Conservation (phyloP, 2,888 invertebrate genomes). For the Brachyopa scutellaris region DNA sequence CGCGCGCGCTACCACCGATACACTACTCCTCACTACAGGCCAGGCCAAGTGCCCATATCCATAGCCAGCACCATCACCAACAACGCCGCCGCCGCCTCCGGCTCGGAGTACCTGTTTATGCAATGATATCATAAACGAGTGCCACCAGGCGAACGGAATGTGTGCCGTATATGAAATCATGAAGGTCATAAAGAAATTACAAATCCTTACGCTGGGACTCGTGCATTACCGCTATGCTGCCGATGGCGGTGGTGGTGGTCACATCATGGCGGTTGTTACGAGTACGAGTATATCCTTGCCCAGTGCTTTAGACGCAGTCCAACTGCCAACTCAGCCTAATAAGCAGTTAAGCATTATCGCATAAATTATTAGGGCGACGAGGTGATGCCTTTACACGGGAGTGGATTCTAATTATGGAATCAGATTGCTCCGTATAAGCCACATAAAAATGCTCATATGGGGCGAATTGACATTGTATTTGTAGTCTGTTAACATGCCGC, state of each 20-base stretch:
- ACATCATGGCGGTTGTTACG: constrained; percentile 44
- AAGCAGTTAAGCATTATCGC: constrained; percentile 58
- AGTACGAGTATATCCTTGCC: constrained; percentile 44
- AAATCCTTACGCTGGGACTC: constrained; percentile 57
- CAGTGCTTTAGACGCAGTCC: constrained; percentile 22
- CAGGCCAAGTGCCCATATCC: background rate
- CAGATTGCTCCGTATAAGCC: constrained; percentile 16
- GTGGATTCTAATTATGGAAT: constrained; percentile 27
- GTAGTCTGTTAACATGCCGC: too few relatives aligned
- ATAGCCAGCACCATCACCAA: background rate
- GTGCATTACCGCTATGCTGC: constrained; percentile 51
- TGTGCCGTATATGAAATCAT: constrained; percentile 24
- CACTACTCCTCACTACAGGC: constrained; percentile 20
- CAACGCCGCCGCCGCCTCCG: background rate
- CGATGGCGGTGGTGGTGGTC: constrained; percentile 13
- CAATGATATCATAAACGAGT: constrained; percentile 61
- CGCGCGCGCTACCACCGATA: constrained; percentile 38
- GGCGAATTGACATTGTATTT: background rate
- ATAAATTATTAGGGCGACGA: constrained; percentile 43
- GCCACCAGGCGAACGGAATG: constrained; percentile 50
- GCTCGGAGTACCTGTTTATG: constrained; percentile 52
- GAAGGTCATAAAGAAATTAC: constrained; percentile 69
- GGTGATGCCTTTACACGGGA: constrained; percentile 1
- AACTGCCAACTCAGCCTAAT: constrained; percentile 44
- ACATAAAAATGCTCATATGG: background rate